Conservation (phyloP, 1,140 invertebrate genomes). For the Drosophila tropicalis region DNA sequence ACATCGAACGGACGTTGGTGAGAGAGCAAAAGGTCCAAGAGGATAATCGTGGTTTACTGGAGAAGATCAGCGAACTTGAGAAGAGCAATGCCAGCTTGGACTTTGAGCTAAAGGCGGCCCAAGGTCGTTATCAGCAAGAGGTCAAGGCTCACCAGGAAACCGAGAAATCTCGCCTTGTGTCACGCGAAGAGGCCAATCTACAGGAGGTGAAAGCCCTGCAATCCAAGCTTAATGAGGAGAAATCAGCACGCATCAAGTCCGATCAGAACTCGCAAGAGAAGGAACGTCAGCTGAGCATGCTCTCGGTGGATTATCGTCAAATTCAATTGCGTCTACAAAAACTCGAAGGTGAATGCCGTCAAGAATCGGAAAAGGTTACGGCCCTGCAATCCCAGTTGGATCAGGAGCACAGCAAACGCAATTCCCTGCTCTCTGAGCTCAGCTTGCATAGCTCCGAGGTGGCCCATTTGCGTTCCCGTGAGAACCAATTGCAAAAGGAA, state of each 20-base stretch:
- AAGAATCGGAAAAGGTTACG: constrained; percentile 93
- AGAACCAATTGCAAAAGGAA: constrained; percentile 90
- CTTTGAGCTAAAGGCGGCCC: constrained; percentile 93
- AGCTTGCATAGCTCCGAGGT: constrained; percentile 88
- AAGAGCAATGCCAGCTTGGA: constrained; percentile 94
- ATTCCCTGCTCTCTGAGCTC: constrained; percentile 89
- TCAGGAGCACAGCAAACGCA: constrained; percentile 91
- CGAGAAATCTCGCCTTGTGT: constrained; percentile 91
- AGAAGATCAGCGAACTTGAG: constrained; percentile 92
- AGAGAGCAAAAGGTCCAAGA: constrained; percentile 89
- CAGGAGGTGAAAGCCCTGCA: constrained; percentile 94
- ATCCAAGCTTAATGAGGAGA: constrained; percentile 95
- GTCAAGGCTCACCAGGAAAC: constrained; percentile 94
- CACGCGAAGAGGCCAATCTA: constrained; percentile 94
- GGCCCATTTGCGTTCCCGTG: constrained; percentile 88
- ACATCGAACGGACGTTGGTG: constrained; percentile 89
- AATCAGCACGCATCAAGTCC: constrained; percentile 91
- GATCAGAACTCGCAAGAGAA: constrained; percentile 94
- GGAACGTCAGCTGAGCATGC: constrained; percentile 96
- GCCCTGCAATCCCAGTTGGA: constrained; percentile 93
- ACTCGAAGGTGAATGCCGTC: constrained; percentile 93
- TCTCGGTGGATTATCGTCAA: constrained; percentile 96
- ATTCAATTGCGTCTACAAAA: constrained; percentile 95
- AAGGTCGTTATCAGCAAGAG: constrained; percentile 95
- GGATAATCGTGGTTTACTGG: constrained; percentile 91